These are phyloP conservation scores for Ibycter americanus DNA, from an alignment of 2,797 vertebrate genomes.

Conservation along the genomic window DNA sequence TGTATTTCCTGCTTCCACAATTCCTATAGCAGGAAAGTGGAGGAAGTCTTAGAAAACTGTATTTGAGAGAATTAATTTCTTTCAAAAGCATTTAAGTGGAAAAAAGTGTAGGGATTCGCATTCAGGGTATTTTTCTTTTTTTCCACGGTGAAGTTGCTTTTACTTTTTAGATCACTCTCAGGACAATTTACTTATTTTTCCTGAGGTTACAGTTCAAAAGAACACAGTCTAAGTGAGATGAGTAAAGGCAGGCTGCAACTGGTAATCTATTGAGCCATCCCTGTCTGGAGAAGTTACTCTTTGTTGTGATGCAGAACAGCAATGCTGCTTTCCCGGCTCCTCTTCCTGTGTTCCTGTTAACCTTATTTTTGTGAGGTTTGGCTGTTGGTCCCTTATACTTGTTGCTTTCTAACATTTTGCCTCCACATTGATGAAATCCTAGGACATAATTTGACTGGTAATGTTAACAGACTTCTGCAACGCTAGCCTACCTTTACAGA, in stretches of 20 bases:
- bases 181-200: conserved; percentile 44
- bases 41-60: background rate
- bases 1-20: background rate
- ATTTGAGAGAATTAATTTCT: background rate
- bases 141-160: background rate
- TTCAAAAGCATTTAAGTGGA: background rate
- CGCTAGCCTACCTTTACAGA: background rate
- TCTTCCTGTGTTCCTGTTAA: background rate
- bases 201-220: conserved; percentile 49
- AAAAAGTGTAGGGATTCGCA: background rate
- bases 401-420: background rate
- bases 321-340: background rate
- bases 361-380: background rate
- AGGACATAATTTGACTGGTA: background rate
- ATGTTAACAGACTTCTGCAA: background rate
- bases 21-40: background rate
- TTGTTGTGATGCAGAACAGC: conserved; percentile 61
- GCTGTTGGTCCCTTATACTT: conserved; percentile 19
- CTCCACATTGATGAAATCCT: background rate
- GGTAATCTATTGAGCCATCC: conserved; percentile 44
- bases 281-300: conserved; percentile 48
- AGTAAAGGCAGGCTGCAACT: conserved; percentile 55
- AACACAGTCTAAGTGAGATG: conserved; percentile 29
- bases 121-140: background rate
- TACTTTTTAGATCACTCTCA: conserved; percentile 41